A percentile compares a stretch with the other conserved stretches of the same genome.
phyloP scores from a whole-genome alignment of 2,888 invertebrate species.

The Adineta ricciae region DNA sequence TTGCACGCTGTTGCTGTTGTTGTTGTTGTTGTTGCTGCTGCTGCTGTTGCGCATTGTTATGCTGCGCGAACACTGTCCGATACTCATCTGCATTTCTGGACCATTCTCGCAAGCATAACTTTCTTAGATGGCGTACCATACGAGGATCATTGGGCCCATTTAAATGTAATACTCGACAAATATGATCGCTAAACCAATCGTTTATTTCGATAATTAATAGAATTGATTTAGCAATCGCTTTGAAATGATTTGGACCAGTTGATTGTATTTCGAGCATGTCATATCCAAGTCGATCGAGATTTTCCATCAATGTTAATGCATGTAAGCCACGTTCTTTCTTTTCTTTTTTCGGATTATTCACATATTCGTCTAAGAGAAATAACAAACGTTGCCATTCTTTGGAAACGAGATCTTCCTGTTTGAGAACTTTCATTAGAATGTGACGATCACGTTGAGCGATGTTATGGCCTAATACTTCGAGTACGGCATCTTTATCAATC shows the following conservation, averaged over 20 bases:
- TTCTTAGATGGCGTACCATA: constrained; percentile 2
- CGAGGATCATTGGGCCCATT: not conserved
- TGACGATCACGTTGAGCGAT: constrained; percentile 1
- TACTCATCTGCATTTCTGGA: not conserved
- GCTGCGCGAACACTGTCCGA: not conserved
- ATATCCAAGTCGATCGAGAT: constrained; percentile 20
- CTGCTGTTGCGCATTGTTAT: not conserved
- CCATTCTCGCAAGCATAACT: constrained; percentile 19
- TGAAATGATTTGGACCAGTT: not conserved
- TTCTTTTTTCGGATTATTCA: constrained; percentile 17
- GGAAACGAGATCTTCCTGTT: not conserved
- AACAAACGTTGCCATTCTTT: constrained; percentile 18
- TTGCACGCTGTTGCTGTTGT: not conserved
- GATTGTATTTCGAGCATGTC: constrained; percentile 19
- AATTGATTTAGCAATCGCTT: constrained; percentile 11
- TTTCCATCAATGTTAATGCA: constrained; percentile 16
- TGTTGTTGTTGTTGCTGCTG: not conserved
- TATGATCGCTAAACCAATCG: constrained; percentile 10
- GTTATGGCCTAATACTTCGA: constrained; percentile 5
- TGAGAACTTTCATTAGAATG: constrained; percentile 18
- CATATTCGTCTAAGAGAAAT: constrained; percentile 4
- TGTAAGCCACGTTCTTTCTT: constrained; percentile 21
- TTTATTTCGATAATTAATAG: not conserved
- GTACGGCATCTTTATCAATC: constrained; percentile 21
- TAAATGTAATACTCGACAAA: not conserved